Base-by-base conservation (phyloP, 2,888 invertebrate species). In the Caenorhabditis uteleia region DNA sequence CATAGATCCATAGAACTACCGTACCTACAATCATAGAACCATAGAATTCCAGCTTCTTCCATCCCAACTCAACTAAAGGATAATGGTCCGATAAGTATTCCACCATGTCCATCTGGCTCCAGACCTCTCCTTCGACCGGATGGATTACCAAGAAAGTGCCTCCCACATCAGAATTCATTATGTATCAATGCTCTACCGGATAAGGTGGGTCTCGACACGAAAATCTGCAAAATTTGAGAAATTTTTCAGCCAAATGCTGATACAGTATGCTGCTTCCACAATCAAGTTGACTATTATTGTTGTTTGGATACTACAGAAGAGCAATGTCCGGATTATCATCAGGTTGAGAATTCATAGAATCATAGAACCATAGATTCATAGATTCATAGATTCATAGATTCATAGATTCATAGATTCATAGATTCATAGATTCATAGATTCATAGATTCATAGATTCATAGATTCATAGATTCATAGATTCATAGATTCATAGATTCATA, bases 281-380 rank as follows among this genome's bases (percentile, higher is more conserved):
- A 82, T 51, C 80, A 82, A 46, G 82, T 82, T 26, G 82, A 82
- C 65, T 82, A 82, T 65, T 81, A 73, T 68, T 82, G 82, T 57
- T 82, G 82, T 43, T 65, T 78, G 50, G 77, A 79, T 47, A 75
- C 77, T 18, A 75, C 73, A 3, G 75, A 69, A 33, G 62, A 72
- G 36, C 77, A 81, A 44, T 82, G 81, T 43, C 82, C 82, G 7
- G 75, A 77, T 39, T 82, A 82, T 44, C 66, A 77, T 48, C 81
- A 82, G 67, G 70, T 68, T n/a, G n/a, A n/a, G n/a, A n/a, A n/a
- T n/a, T n/a, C n/a, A n/a, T n/a, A n/a, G n/a, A n/a, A n/a, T n/a
- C n/a, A n/a, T n/a, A n/a, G n/a, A n/a, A n/a, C n/a, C n/a, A n/a
- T n/a, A 20, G 6, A 8, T 18, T 20, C 7, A 10, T 31, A 10